Evolutionary conservation across 2,888 invertebrate genomes (phyloP).

Genomic region (Hermaeophaga mercurialis): DNA sequence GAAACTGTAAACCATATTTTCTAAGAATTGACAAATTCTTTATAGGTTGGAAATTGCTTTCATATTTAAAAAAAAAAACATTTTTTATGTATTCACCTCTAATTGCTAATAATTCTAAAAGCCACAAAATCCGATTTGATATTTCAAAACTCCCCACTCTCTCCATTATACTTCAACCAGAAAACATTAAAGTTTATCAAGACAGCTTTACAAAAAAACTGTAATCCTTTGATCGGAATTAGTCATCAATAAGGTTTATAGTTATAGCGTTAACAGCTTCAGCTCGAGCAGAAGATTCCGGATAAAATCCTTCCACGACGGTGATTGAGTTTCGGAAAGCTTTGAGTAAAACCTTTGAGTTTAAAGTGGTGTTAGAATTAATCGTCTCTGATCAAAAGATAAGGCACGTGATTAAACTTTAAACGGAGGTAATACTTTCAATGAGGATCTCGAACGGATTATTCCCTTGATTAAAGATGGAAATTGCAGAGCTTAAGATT

Average conservation of each 20-base stretch:
- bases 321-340: conserved; percentile 33
- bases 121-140: too few relatives aligned
- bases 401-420: conserved; percentile 39
- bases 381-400: conserved; percentile 41
- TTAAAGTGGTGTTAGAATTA: conserved; percentile 22
- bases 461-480: conserved; percentile 26
- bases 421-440: conserved; percentile 38
- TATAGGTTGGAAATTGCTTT: too few relatives aligned
- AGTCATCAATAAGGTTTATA: conserved; percentile 45
- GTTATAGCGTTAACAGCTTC: conserved; percentile 43
- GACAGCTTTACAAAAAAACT: too few relatives aligned
- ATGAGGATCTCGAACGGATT: conserved; percentile 27
- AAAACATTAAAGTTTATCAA: too few relatives aligned
- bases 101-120: too few relatives aligned
- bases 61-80: too few relatives aligned
- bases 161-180: too few relatives aligned
- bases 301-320: conserved; percentile 36
- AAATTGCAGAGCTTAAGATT: conserved; percentile 16
- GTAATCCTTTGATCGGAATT: conserved; percentile 33
- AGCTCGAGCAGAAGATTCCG: conserved; percentile 32
- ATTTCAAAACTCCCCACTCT: too few relatives aligned
- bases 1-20: too few relatives aligned
- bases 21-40: too few relatives aligned
- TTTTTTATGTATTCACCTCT: too few relatives aligned
- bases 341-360: conserved; percentile 24